Percentiles rank a stretch among this genome's conserved stretches.
These are phyloP conservation scores for Misgurnus anguillicaudatus DNA, from an alignment of 2,113 vertebrate genomes.

Conservation along the genomic window DNA sequence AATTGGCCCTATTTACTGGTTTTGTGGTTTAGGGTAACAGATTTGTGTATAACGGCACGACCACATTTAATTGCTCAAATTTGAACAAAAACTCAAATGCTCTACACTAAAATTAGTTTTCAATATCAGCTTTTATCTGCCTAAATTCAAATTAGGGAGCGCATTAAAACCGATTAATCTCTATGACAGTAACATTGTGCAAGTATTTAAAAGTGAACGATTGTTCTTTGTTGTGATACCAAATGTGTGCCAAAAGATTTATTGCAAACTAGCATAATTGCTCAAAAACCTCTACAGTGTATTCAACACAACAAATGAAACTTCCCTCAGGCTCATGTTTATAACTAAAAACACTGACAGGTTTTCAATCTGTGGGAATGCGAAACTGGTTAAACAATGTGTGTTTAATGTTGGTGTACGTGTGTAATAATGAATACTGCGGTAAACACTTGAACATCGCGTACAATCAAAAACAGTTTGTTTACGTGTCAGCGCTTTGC, in stretches of 20 bases:
- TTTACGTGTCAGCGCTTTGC: neutral
- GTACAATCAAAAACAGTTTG: neutral
- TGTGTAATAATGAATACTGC: neutral
- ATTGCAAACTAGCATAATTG: neutral
- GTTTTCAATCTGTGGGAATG: neutral
- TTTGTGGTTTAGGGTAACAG: no score
- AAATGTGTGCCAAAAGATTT: slow-evolving; percentile 2
- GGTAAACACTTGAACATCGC: neutral
- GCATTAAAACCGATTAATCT: no score
- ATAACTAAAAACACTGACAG: neutral
- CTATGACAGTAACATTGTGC: neutral
- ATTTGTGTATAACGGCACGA: no score
- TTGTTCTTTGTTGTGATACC: neutral
- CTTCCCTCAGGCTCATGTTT: slow-evolving; percentile 13
- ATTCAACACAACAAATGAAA: neutral
- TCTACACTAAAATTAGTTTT: no score
- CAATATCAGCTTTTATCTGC: no score
- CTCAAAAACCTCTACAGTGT: neutral
- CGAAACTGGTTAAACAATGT: slow-evolving; percentile 20
- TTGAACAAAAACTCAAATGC: no score
- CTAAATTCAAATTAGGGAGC: no score
- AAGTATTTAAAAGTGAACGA: neutral
- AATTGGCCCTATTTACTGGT: no score
- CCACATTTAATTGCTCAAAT: no score
- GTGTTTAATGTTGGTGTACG: neutral